Percentiles rank a stretch among this genome's conserved stretches.
Evolutionary conservation across 92 coral and sea anemone genomes (phyloP).

Genomic region (Meandrina meandrites): DNA sequence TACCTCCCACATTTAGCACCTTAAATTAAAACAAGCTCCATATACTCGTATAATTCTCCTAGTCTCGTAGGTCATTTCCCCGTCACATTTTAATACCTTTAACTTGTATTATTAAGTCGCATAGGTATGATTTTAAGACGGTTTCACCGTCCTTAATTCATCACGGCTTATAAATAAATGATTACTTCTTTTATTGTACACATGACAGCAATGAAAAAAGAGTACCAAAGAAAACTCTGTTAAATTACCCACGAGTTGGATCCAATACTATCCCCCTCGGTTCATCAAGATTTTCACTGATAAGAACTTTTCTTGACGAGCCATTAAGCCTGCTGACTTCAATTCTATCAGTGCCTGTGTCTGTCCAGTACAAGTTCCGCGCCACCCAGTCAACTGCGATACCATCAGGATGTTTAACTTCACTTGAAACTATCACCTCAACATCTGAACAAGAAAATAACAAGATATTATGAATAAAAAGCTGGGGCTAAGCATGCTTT

Average conservation of each 20-base stretch:
- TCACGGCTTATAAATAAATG: no score
- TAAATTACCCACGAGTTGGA: conserved; percentile 79
- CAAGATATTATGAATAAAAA: neutral
- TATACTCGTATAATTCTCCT: no score
- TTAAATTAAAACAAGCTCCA: no score
- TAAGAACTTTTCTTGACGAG: conserved; percentile 72
- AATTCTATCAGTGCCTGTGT: conserved; percentile 90
- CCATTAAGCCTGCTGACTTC: conserved; percentile 94
- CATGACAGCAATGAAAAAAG: no score
- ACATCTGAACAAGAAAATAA: conserved; percentile 30
- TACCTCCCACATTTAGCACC: no score
- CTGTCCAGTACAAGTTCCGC: conserved; percentile 97
- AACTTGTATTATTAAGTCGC: no score
- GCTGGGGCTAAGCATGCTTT: no score
- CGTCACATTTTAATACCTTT: no score
- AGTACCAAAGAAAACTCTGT: neutral
- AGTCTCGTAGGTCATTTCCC: no score
- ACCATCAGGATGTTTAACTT: conserved; percentile 85
- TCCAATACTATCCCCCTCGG: conserved; percentile 86
- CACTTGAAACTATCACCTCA: conserved; percentile 68
- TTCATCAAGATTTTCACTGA: conserved; percentile 69
- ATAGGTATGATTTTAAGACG: no score
- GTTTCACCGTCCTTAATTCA: no score
- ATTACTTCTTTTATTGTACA: no score
- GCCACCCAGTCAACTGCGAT: conserved; percentile 96